Base-by-base conservation (phyloP, 35 echinoderm and acorn worm species). In the Diadema setosum region DNA sequence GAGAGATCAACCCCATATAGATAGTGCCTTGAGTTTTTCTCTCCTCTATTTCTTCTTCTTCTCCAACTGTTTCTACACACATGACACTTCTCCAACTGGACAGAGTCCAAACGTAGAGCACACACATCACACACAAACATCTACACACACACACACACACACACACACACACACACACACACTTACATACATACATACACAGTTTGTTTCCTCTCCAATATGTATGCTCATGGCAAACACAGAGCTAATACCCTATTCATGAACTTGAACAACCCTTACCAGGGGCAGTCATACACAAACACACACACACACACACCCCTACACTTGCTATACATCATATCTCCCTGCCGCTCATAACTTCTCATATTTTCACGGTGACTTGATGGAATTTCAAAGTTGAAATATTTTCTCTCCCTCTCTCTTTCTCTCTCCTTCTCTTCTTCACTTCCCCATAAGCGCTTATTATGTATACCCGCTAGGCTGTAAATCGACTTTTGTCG, bases 401-500 rank as follows among this genome's bases (percentile, higher is more conserved):
- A 67, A 67, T 67, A 67, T 67, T 67, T 67, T 55, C 63, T 32
- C 61, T 67, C 25, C 37, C 25, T 32, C 29, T 9, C 63, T 67
- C 26, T 67, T 16, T 11, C 63, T 32, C 21, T 32, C 63, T 67
- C 63, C 36, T 15, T 23, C 24, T 31, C 1, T 14, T 12, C 9
- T 33, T 65, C 61, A 9, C 63, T 27, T n/a, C 63, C 16, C 5
- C 63, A 26, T 8, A 67, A 34, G 30, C 37, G 25, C 37, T 26
- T 18, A 67, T 67, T 67, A 34, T 67, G 63, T 34, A 12, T 67
- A 34, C 63, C 63, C 63, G 63, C 8, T 34, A 34, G 63, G 63
- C 63, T 34, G 37, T 67, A 67, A 67, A 67, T 67, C 63, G 63
- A 67, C 63, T 67, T 67, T 67, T 67, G 63, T 67, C 30, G n/a